A percentile compares a stretch with the other conserved stretches of the same genome.
phyloP scores from a whole-genome alignment of 2,113 vertebrate genomes.

The Spheniscus mendiculus region DNA sequence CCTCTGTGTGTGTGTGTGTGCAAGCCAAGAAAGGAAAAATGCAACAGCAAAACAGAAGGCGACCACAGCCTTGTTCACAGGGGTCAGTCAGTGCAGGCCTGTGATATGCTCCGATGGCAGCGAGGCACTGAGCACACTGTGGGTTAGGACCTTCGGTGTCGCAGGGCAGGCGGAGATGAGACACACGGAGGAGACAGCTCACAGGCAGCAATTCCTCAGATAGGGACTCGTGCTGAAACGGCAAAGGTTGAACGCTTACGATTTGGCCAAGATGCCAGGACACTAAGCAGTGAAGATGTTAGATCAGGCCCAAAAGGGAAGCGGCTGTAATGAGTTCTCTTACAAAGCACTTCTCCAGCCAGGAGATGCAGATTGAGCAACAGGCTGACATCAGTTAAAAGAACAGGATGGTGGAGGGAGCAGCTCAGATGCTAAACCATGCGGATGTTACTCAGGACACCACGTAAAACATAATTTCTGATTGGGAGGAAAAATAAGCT shows the following conservation, averaged over 20 bases:
- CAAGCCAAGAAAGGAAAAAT: background rate
- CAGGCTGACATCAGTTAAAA: constrained; percentile 33
- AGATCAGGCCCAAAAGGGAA: background rate
- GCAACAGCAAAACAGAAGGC: background rate
- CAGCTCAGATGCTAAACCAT: background rate
- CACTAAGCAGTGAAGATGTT: background rate
- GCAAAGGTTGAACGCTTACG: background rate
- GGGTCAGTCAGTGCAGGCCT: background rate
- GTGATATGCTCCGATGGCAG: background rate
- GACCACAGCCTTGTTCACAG: background rate
- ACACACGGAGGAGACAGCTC: background rate
- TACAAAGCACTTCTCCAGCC: background rate
- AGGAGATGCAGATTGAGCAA: constrained; percentile 50
- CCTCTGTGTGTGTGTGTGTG: too few species aligned
- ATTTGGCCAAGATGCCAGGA: background rate
- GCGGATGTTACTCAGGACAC: background rate
- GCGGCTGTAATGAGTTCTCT: background rate
- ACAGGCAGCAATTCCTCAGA: background rate
- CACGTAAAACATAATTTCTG: background rate
- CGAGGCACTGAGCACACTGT: fast-evolving
- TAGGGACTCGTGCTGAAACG: fast-evolving
- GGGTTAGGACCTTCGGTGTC: background rate
- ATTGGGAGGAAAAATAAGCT: background rate
- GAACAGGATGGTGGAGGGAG: background rate
- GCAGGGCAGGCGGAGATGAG: background rate